Conservation (phyloP, 2,113 vertebrate genomes). For the Bubo blakistoni region DNA sequence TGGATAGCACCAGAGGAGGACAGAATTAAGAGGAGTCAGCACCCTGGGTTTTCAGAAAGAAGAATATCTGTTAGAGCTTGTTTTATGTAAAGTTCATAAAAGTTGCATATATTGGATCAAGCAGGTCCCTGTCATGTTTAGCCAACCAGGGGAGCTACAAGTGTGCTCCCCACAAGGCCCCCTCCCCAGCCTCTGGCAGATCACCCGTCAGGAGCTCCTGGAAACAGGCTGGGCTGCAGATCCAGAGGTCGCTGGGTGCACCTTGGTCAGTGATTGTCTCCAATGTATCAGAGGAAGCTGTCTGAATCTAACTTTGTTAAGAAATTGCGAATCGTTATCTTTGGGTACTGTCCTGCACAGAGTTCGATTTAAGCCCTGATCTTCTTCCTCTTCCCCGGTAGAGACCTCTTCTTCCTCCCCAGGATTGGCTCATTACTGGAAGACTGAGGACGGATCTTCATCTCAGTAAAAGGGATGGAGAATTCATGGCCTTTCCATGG, state of each 20-base stretch:
- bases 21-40: not conserved
- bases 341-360: not conserved
- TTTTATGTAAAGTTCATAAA: not conserved
- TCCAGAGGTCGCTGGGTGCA: not conserved
- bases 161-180: not conserved
- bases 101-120: not conserved
- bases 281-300: not conserved
- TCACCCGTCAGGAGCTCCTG: not conserved
- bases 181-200: not conserved
- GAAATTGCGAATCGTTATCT: not conserved
- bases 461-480: constrained; percentile 85
- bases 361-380: not conserved
- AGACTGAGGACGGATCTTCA: constrained; percentile 82
- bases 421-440: constrained; percentile 8
- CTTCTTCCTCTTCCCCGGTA: constrained; percentile 29
- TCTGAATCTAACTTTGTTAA: not conserved
- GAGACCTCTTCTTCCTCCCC: constrained; percentile 72
- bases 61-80: not conserved
- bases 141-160: not conserved
- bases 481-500: constrained; percentile 89
- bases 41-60: not conserved
- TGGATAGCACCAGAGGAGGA: not conserved
- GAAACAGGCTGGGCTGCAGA: not conserved
- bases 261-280: not conserved
- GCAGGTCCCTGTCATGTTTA: not conserved